These are phyloP conservation scores for Nasonia oneida DNA, from an alignment of 2,888 invertebrate species.

Conservation along the genomic window DNA sequence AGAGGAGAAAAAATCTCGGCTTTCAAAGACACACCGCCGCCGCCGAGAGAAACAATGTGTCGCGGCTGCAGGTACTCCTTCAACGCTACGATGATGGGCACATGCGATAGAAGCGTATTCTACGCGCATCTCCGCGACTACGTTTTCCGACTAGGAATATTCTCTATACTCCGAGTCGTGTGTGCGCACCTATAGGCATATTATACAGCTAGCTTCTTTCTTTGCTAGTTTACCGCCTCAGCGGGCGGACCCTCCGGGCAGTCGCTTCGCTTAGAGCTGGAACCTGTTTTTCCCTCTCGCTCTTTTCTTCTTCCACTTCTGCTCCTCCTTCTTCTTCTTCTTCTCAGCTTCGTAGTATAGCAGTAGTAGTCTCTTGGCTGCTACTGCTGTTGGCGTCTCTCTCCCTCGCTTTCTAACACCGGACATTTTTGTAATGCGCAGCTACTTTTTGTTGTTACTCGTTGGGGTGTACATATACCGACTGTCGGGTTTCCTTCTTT, in stretches of 20 bases:
- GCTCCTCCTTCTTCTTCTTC: not conserved
- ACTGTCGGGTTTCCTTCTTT: too few relatives aligned
- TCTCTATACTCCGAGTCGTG: not conserved
- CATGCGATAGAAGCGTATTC: slow-evolving; percentile 33
- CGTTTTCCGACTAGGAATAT: slow-evolving; percentile 42
- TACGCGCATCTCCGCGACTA: slow-evolving; percentile 5
- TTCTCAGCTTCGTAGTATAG: not conserved
- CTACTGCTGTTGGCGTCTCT: slow-evolving; percentile 4
- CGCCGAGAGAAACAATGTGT: not conserved
- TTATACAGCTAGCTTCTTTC: slow-evolving; percentile 24
- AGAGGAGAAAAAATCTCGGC: not conserved
- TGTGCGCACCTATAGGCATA: not conserved
- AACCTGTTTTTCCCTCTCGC: slow-evolving; percentile 36
- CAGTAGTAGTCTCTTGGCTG: not conserved
- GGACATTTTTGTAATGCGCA: not conserved
- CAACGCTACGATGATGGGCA: not conserved
- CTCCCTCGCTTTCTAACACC: slow-evolving; percentile 38
- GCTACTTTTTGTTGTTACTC: not conserved
- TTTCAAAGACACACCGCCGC: not conserved
- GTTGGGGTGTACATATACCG: not conserved
- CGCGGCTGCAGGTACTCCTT: not conserved
- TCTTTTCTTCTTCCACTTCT: not conserved
- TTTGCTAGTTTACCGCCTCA: slow-evolving; percentile 20
- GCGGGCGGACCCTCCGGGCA: slow-evolving; percentile 37
- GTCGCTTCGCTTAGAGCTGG: slow-evolving; percentile 13